Conservation (phyloP, 2,888 invertebrate genomes). For the Odontomyia ornata region DNA sequence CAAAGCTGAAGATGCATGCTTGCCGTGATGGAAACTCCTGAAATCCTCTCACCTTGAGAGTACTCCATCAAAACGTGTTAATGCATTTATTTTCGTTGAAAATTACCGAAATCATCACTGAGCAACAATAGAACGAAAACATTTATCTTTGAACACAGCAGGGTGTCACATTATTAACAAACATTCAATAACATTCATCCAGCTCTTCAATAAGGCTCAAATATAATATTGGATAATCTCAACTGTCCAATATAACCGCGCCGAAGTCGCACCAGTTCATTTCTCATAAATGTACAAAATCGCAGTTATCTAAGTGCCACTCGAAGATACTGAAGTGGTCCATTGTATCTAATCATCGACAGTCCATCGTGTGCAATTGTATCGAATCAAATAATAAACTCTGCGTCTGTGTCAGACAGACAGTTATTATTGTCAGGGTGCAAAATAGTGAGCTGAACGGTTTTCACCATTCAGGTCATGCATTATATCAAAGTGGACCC, state of each 20-base stretch:
- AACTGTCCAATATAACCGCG: neutral
- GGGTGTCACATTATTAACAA: conserved; percentile 35
- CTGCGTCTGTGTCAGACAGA: neutral
- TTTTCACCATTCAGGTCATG: conserved; percentile 31
- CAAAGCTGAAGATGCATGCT: neutral
- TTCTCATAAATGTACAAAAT: neutral
- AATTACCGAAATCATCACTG: conserved; percentile 34
- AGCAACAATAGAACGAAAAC: conserved; percentile 26
- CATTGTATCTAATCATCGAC: conserved; percentile 31
- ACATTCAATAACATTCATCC: conserved; percentile 20
- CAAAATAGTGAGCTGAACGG: conserved; percentile 33
- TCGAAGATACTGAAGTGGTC: conserved; percentile 30
- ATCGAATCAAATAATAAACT: conserved; percentile 29
- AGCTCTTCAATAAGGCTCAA: neutral
- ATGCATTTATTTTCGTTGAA: conserved; percentile 40
- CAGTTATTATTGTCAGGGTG: conserved; percentile 6
- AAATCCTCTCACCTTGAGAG: conserved; percentile 28
- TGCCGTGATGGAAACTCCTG: neutral
- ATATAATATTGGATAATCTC: conserved; percentile 33
- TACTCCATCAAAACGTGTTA: conserved; percentile 36
- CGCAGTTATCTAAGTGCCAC: conserved; percentile 39
- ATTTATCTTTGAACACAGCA: conserved; percentile 23
- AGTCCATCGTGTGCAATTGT: conserved; percentile 43
- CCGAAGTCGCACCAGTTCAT: neutral
- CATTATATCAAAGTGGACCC: conserved; percentile 31